A percentile compares a stretch with the other conserved stretches of the same genome.
These are phyloP conservation scores for Caradrina clavipalpis DNA, from an alignment of 2,888 invertebrate genomes.

Conservation along the genomic window DNA sequence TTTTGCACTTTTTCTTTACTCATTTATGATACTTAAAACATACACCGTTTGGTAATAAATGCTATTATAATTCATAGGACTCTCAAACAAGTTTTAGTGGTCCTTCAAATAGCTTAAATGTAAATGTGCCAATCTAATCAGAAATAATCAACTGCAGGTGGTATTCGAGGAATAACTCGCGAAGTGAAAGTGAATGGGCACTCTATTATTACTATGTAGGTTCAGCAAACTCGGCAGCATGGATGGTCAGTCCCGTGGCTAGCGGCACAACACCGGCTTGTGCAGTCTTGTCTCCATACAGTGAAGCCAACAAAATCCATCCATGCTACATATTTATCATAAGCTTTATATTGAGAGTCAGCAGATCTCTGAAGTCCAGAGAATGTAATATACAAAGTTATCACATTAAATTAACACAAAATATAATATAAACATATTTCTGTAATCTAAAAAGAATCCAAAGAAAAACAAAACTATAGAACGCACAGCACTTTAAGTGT, in stretches of 20 bases:
- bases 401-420: constrained; percentile 90
- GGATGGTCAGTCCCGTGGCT: constrained; percentile 65
- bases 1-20: constrained; percentile 90
- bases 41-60: constrained; percentile 90
- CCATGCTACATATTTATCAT: constrained; percentile 61
- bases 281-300: constrained; percentile 50
- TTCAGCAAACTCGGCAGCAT: constrained; percentile 66
- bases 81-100: constrained; percentile 81
- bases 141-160: constrained; percentile 67
- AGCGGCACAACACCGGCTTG: constrained; percentile 49
- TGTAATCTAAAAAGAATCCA: constrained; percentile 87
- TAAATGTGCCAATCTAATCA: constrained; percentile 73
- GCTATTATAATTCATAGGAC: constrained; percentile 88
- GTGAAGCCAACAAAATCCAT: constrained; percentile 63
- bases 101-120: constrained; percentile 84
- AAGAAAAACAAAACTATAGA: constrained; percentile 85
- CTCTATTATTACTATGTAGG: constrained; percentile 68
- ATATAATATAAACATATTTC: constrained; percentile 89
- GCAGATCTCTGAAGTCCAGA: constrained; percentile 76
- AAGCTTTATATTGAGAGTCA: constrained; percentile 75
- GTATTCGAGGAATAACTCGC: constrained; percentile 66
- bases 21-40: constrained; percentile 87
- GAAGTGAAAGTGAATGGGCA: constrained; percentile 69
- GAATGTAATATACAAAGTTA: constrained; percentile 90
- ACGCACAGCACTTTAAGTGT: constrained; percentile 88